phyloP scores from a whole-genome alignment of 2,113 vertebrate species.

The Ondatra zibethicus region DNA sequence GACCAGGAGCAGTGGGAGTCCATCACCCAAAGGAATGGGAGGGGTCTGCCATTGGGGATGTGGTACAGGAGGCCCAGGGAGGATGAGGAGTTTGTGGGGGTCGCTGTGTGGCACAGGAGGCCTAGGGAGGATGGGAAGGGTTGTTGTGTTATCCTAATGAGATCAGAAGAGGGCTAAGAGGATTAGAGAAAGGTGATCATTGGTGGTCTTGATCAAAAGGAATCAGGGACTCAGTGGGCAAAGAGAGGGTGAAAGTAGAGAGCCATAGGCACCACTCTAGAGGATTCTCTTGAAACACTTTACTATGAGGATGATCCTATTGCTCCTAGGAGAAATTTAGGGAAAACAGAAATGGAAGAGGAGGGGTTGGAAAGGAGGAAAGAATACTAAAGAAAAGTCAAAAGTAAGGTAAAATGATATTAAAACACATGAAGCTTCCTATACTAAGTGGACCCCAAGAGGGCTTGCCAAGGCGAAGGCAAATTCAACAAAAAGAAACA shows the following conservation, averaged over 20 bases:
- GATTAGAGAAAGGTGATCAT: not conserved
- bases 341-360: not conserved
- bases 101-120: not conserved
- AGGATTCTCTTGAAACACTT: not conserved
- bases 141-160: not conserved
- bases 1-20: not conserved
- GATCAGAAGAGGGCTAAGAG: not conserved
- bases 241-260: not conserved
- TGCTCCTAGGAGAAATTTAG: not conserved
- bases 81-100: too few relatives aligned
- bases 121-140: not conserved
- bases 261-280: not conserved
- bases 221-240: too few relatives aligned
- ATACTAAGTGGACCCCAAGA: not conserved
- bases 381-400: not conserved
- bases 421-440: not conserved
- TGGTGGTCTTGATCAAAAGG: not conserved
- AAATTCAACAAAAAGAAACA: not conserved
- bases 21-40: not conserved
- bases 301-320: not conserved
- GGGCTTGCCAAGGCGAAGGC: not conserved
- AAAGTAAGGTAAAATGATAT: not conserved
- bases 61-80: not conserved
- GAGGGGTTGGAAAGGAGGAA: too few relatives aligned
- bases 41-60: not conserved